Conservation (phyloP, 2,113 vertebrate genomes). For the Ploceus nigricollis region DNA sequence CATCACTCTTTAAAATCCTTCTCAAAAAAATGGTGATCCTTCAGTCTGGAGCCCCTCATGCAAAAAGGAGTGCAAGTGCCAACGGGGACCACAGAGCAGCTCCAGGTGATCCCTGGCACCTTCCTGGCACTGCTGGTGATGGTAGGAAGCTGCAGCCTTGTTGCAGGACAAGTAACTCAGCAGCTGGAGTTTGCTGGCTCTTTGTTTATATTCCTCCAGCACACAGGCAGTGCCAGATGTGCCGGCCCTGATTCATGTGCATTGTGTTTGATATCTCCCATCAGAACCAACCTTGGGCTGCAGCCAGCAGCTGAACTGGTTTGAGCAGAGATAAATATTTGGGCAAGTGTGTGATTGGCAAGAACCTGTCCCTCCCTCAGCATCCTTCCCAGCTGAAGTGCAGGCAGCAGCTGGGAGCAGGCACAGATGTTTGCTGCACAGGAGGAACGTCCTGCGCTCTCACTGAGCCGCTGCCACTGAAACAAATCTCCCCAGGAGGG, state of each 20-base stretch:
- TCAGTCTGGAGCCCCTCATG: neutral
- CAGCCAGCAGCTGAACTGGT: neutral
- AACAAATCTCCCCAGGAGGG: neutral
- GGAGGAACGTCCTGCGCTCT: fast-evolving
- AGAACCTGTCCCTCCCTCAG: neutral
- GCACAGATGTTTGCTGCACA: neutral
- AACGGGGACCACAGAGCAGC: neutral
- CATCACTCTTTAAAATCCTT: neutral
- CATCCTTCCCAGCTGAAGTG: neutral
- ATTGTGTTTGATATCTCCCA: neutral
- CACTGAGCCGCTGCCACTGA: neutral
- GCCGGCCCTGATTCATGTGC: neutral
- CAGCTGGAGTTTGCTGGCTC: constrained; percentile 5
- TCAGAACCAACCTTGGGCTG: neutral
- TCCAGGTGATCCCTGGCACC: neutral
- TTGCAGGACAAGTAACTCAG: neutral
- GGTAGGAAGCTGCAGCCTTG: neutral
- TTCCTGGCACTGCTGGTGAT: neutral
- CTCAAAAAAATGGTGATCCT: neutral
- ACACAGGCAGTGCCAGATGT: constrained; percentile 20
- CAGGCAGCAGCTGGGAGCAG: neutral
- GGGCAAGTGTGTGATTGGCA: neutral
- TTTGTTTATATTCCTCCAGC: neutral
- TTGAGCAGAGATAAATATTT: constrained; percentile 9
- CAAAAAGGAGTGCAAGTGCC: neutral